phyloP scores from a whole-genome alignment of 2,113 vertebrate species.

The Callaeas wilsoni region DNA sequence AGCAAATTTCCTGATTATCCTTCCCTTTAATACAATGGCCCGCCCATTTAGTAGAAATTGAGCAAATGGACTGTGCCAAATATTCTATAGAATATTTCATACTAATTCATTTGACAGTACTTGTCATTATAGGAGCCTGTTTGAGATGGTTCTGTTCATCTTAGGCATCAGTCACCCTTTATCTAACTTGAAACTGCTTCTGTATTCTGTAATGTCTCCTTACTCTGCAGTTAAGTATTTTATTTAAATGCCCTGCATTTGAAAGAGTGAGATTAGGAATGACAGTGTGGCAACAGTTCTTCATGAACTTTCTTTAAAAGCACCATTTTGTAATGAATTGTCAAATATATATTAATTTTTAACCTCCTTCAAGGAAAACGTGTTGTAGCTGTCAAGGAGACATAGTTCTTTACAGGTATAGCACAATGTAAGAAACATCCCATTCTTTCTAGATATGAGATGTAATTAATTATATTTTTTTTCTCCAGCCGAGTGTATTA shows the following conservation, averaged over 20 bases:
- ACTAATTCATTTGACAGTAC: not conserved
- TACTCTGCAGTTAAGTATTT: not conserved
- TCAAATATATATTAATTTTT: not conserved
- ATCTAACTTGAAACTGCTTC: not conserved
- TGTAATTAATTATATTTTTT: not conserved
- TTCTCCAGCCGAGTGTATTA: constrained; percentile 91
- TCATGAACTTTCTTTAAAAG: not conserved
- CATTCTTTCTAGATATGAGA: not conserved
- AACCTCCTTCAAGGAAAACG: not conserved
- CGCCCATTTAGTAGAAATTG: not conserved
- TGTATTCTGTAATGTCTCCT: not conserved
- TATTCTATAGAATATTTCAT: not conserved
- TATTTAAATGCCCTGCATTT: not conserved
- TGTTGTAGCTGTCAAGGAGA: not conserved
- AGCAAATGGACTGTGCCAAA: not conserved
- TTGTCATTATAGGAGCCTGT: not conserved
- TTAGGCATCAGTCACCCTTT: not conserved
- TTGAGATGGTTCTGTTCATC: not conserved
- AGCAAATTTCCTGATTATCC: not conserved
- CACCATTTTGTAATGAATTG: not conserved
- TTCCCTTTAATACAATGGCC: not conserved
- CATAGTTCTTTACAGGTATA: not conserved
- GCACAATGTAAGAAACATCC: not conserved
- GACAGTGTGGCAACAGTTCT: not conserved
- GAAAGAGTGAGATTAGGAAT: not conserved